Percentiles rank a stretch among this genome's conserved stretches.
These are phyloP conservation scores for Drosophila suzukii DNA, from an alignment of 1,140 invertebrate genomes.

Conservation along the genomic window DNA sequence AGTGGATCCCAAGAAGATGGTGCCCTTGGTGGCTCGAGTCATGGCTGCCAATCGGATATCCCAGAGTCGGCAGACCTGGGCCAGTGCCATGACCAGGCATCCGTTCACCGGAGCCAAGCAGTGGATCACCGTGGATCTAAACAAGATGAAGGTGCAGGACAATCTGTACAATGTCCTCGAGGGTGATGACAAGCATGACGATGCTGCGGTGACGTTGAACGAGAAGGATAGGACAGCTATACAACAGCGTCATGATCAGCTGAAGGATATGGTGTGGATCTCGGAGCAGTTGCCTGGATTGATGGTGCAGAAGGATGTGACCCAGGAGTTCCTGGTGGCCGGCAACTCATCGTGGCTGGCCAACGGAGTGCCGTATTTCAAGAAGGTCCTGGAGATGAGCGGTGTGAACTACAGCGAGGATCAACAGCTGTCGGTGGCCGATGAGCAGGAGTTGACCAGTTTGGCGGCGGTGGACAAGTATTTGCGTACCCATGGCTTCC, in stretches of 20 bases:
- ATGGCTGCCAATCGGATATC: slow-evolving; percentile 95
- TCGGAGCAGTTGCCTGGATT: slow-evolving; percentile 93
- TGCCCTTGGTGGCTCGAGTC: slow-evolving; percentile 92
- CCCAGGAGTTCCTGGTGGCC: slow-evolving; percentile 86
- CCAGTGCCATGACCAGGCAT: slow-evolving; percentile 87
- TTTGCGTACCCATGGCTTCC: slow-evolving; percentile 73
- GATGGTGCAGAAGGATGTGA: slow-evolving; percentile 88
- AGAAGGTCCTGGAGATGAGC: slow-evolving; percentile 85
- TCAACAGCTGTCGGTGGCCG: slow-evolving; percentile 85
- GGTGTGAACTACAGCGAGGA: slow-evolving; percentile 84
- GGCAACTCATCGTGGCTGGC: slow-evolving; percentile 90
- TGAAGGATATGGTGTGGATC: slow-evolving; percentile 89
- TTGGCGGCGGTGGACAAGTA: slow-evolving; percentile 74
- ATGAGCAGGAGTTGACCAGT: slow-evolving; percentile 66
- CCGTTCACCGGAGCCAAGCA: slow-evolving; percentile 95
- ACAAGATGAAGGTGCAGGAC: slow-evolving; percentile 84
- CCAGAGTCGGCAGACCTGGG: slow-evolving; percentile 90
- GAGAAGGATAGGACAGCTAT: slow-evolving; percentile 77
- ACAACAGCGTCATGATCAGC: slow-evolving; percentile 80
- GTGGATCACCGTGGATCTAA: slow-evolving; percentile 93
- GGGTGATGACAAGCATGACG: slow-evolving; percentile 70
- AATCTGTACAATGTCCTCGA: slow-evolving; percentile 60
- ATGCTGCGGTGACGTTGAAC: slow-evolving; percentile 85
- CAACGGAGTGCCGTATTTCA: slow-evolving; percentile 92
- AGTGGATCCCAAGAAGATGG: slow-evolving; percentile 86